A percentile compares a stretch with the other conserved stretches of the same genome.
Evolutionary conservation across 2,113 vertebrate genomes (phyloP).

Genomic region (Pithys albifrons): DNA sequence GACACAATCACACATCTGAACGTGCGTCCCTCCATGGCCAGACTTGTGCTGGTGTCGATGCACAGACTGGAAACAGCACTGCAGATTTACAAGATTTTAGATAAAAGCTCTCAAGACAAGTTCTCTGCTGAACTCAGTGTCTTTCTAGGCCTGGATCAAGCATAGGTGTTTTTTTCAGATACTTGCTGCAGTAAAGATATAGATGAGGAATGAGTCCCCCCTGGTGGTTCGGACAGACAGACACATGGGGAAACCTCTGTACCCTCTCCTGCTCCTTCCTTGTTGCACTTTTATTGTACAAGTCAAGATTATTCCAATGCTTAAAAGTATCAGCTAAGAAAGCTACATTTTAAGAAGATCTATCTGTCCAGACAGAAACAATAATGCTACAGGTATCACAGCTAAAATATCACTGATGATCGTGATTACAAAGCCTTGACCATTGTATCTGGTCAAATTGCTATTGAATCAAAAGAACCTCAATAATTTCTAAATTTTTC

Average conservation of each 20-base stretch:
- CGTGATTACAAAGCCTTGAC: not conserved
- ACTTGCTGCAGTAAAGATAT: not conserved
- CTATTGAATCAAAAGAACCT: not conserved
- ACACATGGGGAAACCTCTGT: not conserved
- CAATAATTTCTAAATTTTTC: not conserved
- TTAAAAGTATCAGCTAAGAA: not conserved
- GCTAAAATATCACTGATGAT: not conserved
- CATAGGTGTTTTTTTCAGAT: not conserved
- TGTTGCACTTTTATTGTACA: not conserved
- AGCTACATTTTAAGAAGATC: not conserved
- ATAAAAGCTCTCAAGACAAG: not conserved
- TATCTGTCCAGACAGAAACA: not conserved
- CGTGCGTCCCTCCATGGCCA: fast-evolving
- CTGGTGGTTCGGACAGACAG: conserved; percentile 36
- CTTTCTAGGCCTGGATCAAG: not conserved
- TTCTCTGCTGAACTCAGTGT: not conserved
- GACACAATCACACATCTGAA: not conserved
- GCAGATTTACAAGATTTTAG: not conserved
- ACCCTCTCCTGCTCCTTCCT: not conserved
- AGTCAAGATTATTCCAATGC: not conserved
- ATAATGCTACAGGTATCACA: not conserved
- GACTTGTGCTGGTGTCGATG: not conserved
- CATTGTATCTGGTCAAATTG: not conserved
- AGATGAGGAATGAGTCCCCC: conserved; percentile 55
- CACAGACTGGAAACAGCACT: not conserved